Conservation (phyloP, 2,113 vertebrate genomes). For the Amphiprion ocellaris region DNA sequence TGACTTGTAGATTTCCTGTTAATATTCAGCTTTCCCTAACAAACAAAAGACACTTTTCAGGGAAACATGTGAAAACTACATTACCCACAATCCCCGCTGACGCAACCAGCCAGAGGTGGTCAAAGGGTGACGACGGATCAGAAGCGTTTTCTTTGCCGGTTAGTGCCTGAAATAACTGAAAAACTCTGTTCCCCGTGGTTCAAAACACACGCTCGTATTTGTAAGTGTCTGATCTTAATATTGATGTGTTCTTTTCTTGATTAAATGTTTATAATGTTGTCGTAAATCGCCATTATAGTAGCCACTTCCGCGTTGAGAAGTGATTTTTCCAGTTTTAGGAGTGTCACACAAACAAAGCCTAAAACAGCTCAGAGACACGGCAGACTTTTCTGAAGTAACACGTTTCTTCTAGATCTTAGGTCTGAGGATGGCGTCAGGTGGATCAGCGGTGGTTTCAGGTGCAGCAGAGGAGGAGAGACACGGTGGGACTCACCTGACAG, state of each 20-base stretch:
- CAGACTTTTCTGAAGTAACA: background rate
- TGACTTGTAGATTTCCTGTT: background rate
- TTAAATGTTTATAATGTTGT: background rate
- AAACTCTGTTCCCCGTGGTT: background rate
- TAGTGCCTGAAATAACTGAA: background rate
- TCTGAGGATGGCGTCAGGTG: conserved; percentile 65
- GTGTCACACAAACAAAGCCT: background rate
- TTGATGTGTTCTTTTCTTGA: accelerated
- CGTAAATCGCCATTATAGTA: background rate
- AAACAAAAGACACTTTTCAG: background rate
- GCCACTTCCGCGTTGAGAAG: conserved; percentile 48
- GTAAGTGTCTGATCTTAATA: background rate
- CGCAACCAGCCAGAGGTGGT: conserved; percentile 5
- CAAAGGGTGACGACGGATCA: conserved; percentile 10
- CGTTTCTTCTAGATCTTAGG: background rate
- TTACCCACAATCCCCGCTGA: conserved; percentile 59
- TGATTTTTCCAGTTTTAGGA: background rate
- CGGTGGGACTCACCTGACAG: conserved; percentile 2
- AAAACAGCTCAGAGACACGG: background rate
- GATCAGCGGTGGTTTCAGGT: background rate
- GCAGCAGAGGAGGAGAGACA: background rate
- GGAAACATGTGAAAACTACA: conserved; percentile 44
- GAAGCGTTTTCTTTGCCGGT: background rate
- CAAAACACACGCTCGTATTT: background rate
- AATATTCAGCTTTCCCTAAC: background rate